A percentile compares a stretch with the other conserved stretches of the same genome.
phyloP scores from a whole-genome alignment of 2,888 invertebrate genomes.

The Macrophya alboannulata region DNA sequence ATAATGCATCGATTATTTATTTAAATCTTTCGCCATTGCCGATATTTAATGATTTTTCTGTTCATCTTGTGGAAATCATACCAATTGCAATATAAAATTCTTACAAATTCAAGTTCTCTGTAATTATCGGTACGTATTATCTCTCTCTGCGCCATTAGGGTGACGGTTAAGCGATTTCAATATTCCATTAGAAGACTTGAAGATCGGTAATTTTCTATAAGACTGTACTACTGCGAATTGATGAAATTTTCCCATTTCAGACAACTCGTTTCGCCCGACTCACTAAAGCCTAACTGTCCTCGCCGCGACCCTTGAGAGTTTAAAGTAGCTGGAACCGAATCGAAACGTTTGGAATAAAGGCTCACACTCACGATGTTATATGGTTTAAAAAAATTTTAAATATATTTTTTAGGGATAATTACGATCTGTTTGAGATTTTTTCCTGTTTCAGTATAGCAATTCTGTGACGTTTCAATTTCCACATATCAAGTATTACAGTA shows the following conservation, averaged over 20 bases:
- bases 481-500: background rate
- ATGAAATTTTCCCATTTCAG: background rate
- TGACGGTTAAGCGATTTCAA: background rate
- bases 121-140: no score
- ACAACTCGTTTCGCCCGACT: background rate
- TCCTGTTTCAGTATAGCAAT: background rate
- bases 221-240: background rate
- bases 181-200: background rate
- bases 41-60: background rate
- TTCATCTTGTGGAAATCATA: background rate
- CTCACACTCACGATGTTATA: background rate
- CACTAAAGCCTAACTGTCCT: slow-evolving; percentile 8
- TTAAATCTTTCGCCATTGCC: no score
- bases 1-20: background rate
- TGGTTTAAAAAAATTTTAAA: background rate
- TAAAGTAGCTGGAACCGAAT: background rate
- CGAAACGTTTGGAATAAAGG: background rate
- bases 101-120: background rate
- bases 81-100: background rate
- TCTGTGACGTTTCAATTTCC: background rate
- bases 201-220: background rate
- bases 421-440: background rate
- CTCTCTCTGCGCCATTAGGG: background rate
- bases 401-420: background rate
- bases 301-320: background rate